A percentile compares a stretch with the other conserved stretches of the same genome.
These are phyloP conservation scores for Brienomyrus longianalis DNA, from an alignment of 2,113 vertebrate species.

Conservation along the genomic window DNA sequence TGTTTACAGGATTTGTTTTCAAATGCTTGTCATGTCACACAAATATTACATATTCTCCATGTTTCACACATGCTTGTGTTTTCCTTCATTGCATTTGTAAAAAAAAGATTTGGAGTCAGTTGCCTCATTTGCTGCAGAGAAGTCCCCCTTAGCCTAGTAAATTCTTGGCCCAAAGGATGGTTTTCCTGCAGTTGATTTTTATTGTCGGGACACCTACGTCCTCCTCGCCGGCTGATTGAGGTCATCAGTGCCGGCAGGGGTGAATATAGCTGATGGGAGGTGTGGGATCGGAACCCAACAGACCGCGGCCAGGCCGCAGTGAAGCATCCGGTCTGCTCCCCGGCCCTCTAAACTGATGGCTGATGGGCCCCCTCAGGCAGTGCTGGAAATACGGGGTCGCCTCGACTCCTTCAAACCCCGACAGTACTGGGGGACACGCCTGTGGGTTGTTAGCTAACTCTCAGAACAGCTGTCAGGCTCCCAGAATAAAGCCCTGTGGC, in stretches of 20 bases:
- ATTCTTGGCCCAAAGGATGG: background rate
- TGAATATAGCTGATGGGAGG: background rate
- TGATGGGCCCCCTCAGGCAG: background rate
- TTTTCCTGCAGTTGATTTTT: background rate
- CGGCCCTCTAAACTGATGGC: background rate
- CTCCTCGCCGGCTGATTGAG: background rate
- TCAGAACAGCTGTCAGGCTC: background rate
- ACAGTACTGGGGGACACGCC: background rate
- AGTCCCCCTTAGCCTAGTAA: background rate
- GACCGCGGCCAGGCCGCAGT: background rate
- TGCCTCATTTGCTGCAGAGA: background rate
- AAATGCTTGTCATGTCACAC: background rate
- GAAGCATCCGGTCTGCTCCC: background rate
- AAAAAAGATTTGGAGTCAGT: background rate
- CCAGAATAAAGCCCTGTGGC: background rate
- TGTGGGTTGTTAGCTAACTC: background rate
- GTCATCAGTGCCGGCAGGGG: background rate
- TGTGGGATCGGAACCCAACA: background rate
- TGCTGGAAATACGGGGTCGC: background rate
- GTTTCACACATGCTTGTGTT: background rate
- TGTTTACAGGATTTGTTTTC: constrained; percentile 1
- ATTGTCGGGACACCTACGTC: background rate
- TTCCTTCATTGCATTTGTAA: background rate
- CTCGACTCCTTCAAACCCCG: background rate
- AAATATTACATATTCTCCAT: background rate